Conservation (phyloP, 2,113 vertebrate species). For the Zapus hudsonius region DNA sequence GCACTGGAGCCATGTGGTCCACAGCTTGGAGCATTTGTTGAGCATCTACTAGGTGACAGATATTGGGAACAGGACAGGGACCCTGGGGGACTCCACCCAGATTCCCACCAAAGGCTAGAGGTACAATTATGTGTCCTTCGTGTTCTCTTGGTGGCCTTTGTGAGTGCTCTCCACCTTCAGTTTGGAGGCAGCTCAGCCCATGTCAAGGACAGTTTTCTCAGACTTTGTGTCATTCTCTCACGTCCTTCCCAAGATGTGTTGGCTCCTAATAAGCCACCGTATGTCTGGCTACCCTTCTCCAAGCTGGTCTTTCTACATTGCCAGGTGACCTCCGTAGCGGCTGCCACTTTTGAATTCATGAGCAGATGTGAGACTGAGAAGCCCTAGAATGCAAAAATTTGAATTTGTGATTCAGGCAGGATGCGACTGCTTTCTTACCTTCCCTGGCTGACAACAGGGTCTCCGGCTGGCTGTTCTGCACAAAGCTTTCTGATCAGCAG, state of each 20-base stretch:
- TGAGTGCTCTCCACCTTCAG: neutral
- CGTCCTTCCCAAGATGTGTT: constrained; percentile 33
- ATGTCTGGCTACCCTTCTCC: constrained; percentile 56
- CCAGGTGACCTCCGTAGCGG: constrained; percentile 66
- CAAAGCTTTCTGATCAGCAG: constrained; percentile 49
- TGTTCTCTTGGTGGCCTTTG: constrained; percentile 10
- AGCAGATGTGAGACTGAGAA: constrained; percentile 71
- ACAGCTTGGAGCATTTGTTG: neutral
- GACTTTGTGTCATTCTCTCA: neutral
- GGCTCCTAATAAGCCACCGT: constrained; percentile 56
- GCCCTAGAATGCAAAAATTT: constrained; percentile 50
- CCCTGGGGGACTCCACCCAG: neutral
- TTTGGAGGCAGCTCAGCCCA: neutral
- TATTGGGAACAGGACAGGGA: neutral
- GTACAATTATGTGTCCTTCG: neutral
- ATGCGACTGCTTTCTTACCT: constrained; percentile 35
- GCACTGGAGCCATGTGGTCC: neutral
- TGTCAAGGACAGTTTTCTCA: neutral
- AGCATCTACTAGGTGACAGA: neutral
- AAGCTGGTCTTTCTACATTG: constrained; percentile 57
- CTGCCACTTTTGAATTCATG: constrained; percentile 67
- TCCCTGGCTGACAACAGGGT: neutral
- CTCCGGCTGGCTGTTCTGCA: neutral
- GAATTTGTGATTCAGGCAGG: constrained; percentile 59
- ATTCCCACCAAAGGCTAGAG: neutral